A percentile compares a stretch with the other conserved stretches of the same genome.
These are phyloP conservation scores for Ylistrum balloti DNA, from an alignment of 1,140 invertebrate genomes.

Conservation along the genomic window DNA sequence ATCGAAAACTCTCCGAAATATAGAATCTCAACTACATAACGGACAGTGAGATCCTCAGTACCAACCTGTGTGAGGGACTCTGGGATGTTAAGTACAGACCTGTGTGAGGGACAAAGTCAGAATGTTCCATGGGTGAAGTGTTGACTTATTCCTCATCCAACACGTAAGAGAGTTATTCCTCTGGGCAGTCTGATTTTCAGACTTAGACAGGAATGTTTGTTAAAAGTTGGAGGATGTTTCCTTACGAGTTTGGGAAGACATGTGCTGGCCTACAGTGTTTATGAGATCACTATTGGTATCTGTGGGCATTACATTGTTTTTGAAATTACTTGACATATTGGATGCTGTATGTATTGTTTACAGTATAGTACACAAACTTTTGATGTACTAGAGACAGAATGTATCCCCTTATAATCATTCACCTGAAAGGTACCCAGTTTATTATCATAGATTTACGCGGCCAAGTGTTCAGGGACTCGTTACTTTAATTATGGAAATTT, in stretches of 20 bases:
- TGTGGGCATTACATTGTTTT: not conserved
- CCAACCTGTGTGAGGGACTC: too few relatives aligned
- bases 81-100: too few relatives aligned
- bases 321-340: not conserved
- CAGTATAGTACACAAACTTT: not conserved
- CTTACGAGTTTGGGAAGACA: not conserved
- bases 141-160: not conserved
- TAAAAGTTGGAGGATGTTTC: not conserved
- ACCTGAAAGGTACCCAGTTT: not conserved
- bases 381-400: not conserved
- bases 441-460: not conserved
- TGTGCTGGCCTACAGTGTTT: not conserved
- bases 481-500: not conserved
- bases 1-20: conserved; percentile 77
- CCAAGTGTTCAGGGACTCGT: not conserved
- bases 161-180: not conserved
- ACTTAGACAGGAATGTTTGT: not conserved
- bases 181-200: not conserved
- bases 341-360: not conserved
- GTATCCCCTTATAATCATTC: not conserved
- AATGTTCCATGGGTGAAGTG: not conserved
- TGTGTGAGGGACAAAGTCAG: too few relatives aligned
- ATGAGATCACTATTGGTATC: not conserved
- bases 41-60: conserved; percentile 65
- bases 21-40: conserved; percentile 80